Base-by-base conservation (phyloP, 1,140 invertebrate species). In the Rhopalosiphum maidis region DNA sequence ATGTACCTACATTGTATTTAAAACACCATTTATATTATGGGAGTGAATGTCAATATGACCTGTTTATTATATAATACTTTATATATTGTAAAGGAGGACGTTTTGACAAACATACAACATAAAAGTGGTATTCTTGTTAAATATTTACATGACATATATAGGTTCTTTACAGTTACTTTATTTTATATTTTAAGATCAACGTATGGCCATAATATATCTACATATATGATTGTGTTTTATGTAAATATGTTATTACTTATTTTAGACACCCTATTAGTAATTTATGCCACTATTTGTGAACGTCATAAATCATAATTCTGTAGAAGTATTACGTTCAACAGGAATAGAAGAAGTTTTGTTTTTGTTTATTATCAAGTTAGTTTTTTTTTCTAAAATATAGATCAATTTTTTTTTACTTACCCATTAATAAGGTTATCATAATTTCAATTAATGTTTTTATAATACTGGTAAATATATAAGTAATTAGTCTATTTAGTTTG, bases 161-260 rank as follows among this genome's bases (percentile, higher is more conserved):
- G 48, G 48, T 48, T 51, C 43, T 87, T 87, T n/a, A 22, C 30
- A 48, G 30, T 21, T 87, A n/a, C 30, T n/a, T 88, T 88, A 35
- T 88, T 48, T 51, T n/a, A 35, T 88, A 43, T n/a, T 48, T 87
- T 46, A 87, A 46, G 85, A 87, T 87, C 43, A 87, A 30, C 43
- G 11, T 35, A 88, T 48, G 11, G 25, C 15, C 30, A 48, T 87
- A 87, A 77, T 77, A 77, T 77, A 77, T 77, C 60, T 77, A 68
- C 30, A 18, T 51, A 51, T 46, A 30, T 87, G 43, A 87, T n/a
- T 46, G 85, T 46, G 85, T 48, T 48, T 30, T 85, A 85, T 41
- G 23, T 25, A 41, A 85, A 83, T 22, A 83, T 83, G 30, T 77
- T 35, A 83, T n/a, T n/a, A n/a, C n/a, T n/a, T n/a, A n/a, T 83